Percentiles rank a stretch among this genome's conserved stretches.
Conservation (phyloP, 2,113 vertebrate genomes). For the Sorex fumeus region DNA sequence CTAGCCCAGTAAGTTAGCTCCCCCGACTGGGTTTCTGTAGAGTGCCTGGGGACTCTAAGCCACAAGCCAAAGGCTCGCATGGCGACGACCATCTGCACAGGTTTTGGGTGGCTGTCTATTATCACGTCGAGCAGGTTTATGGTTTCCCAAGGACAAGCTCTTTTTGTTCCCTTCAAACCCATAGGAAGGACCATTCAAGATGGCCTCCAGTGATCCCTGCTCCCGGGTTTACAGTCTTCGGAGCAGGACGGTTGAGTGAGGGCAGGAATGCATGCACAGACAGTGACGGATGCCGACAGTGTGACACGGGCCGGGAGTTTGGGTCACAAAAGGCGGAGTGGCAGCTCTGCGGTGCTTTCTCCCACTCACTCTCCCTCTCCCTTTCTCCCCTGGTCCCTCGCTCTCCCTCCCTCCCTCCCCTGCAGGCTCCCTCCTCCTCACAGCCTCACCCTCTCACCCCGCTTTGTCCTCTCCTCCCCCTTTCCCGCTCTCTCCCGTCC, state of each 20-base stretch:
- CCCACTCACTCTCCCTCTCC: background rate
- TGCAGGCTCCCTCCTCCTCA: too few relatives aligned
- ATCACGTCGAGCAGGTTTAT: slow-evolving; percentile 10
- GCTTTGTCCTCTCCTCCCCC: background rate
- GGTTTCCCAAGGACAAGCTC: background rate
- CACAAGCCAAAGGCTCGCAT: background rate
- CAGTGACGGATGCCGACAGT: background rate
- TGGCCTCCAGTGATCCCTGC: background rate
- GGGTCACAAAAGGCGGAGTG: slow-evolving; percentile 4
- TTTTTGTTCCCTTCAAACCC: background rate
- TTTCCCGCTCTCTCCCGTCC: too few relatives aligned
- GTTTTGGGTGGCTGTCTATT: background rate
- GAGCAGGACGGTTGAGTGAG: background rate
- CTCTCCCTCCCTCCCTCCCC: background rate
- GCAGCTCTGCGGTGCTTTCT: background rate
- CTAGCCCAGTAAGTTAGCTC: too few relatives aligned
- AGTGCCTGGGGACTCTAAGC: background rate
- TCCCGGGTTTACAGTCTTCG: background rate
- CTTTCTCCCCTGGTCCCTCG: background rate
- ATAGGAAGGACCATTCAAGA: background rate
- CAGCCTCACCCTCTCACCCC: background rate
- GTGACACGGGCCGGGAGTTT: background rate
- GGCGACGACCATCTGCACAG: background rate
- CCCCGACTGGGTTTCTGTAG: background rate
- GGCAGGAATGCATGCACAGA: background rate